Conservation (phyloP, 2,113 vertebrate genomes). For the Nesogale talazaci region DNA sequence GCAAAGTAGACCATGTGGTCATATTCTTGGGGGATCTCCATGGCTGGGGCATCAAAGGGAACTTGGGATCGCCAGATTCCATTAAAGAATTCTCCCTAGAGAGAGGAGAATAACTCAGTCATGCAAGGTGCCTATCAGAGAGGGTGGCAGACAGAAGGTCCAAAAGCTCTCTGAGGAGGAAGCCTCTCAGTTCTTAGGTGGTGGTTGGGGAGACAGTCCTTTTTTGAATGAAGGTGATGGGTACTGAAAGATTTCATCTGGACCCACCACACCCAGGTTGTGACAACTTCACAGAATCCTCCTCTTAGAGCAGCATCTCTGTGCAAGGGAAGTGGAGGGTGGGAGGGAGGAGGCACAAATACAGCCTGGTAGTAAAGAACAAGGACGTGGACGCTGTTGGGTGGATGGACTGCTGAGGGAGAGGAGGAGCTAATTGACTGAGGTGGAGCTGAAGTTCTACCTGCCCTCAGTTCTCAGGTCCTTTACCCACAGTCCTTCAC, state of each 20-base stretch:
- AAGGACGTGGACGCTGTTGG: not conserved
- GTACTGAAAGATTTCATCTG: not conserved
- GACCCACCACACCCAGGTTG: not conserved
- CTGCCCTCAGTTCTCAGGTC: not conserved
- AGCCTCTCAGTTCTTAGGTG: not conserved
- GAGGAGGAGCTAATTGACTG: not conserved
- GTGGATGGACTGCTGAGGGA: not conserved
- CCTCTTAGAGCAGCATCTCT: not conserved
- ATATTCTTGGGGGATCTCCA: slow-evolving; percentile 72
- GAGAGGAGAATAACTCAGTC: not conserved
- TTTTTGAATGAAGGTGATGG: not conserved
- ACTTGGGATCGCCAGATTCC: not conserved
- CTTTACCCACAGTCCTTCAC: slow-evolving; percentile 68
- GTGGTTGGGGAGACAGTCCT: not conserved
- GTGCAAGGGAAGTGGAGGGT: not conserved
- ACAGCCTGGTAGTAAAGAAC: not conserved
- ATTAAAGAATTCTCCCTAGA: slow-evolving; percentile 85
- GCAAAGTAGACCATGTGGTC: slow-evolving; percentile 85
- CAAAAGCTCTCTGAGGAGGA: not conserved
- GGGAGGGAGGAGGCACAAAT: not conserved
- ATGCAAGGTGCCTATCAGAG: not conserved
- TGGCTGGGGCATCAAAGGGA: slow-evolving; percentile 56
- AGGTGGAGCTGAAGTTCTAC: not conserved
- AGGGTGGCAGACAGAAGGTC: not conserved
- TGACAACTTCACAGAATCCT: not conserved